A percentile compares a stretch with the other conserved stretches of the same genome.
Conservation (phyloP, 2,797 vertebrate species). For the Macroramphosus scolopax region DNA sequence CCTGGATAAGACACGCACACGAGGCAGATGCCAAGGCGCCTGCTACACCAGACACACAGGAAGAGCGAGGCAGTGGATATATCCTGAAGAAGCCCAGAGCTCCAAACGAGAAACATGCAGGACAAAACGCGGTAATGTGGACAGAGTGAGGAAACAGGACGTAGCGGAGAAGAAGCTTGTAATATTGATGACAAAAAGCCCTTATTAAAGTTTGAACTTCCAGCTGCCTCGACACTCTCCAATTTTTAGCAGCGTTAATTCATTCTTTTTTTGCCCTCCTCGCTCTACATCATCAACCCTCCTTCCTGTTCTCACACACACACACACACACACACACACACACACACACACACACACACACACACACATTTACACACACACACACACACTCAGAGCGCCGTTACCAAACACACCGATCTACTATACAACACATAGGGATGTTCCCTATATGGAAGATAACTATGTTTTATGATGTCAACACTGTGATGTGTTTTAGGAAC, state of each 20-base stretch:
- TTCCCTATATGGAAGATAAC: no score
- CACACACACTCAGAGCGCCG: no score
- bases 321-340: neutral
- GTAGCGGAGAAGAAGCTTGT: slow-evolving; percentile 25
- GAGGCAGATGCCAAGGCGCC: slow-evolving; percentile 31
- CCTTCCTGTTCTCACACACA: slow-evolving; percentile 1
- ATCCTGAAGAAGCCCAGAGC: slow-evolving; percentile 14
- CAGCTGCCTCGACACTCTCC: slow-evolving; percentile 43
- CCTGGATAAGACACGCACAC: slow-evolving; percentile 18
- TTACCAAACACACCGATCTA: no score
- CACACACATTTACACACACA: no score
- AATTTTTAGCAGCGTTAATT: slow-evolving; percentile 30
- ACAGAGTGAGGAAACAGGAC: slow-evolving; percentile 24
- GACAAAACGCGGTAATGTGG: slow-evolving; percentile 42
- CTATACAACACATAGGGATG: no score
- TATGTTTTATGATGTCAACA: no score
- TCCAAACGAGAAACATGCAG: slow-evolving; percentile 33
- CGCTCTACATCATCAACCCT: neutral
- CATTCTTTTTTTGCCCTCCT: neutral
- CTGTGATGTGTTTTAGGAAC: no score
- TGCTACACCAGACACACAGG: slow-evolving; percentile 25
- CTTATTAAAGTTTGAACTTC: slow-evolving; percentile 54
- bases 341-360: neutral
- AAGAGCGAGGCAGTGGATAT: slow-evolving; percentile 18
- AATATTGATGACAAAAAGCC: slow-evolving; percentile 53